Percentiles rank a stretch among this genome's conserved stretches.
Conservation (phyloP, 2,113 vertebrate species). For the Melanotaenia duboulayi region DNA sequence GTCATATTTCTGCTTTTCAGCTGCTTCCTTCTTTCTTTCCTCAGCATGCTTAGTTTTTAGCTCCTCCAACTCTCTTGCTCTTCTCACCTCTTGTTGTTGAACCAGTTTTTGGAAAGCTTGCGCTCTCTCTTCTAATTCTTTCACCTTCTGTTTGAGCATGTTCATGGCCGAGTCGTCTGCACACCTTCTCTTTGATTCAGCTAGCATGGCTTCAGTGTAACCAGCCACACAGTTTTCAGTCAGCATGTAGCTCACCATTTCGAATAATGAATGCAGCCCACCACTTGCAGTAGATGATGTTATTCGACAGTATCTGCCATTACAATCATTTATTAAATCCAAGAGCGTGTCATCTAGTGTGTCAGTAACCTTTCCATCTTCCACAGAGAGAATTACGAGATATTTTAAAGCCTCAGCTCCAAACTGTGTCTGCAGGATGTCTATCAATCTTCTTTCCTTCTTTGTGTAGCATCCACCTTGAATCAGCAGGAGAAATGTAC, state of each 20-base stretch:
- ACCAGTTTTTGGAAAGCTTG: conserved; percentile 18
- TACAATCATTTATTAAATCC: conserved; percentile 51
- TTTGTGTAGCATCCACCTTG: conserved; percentile 44
- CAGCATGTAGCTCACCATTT: conserved; percentile 43
- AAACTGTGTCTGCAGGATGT: conserved; percentile 48
- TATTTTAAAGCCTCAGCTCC: conserved; percentile 42
- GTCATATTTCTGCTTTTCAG: conserved; percentile 11
- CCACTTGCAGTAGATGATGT: not conserved
- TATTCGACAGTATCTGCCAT: conserved; percentile 43
- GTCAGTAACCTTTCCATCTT: conserved; percentile 22
- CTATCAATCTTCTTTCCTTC: conserved; percentile 35
- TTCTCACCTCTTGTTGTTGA: conserved; percentile 30
- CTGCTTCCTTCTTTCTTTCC: conserved; percentile 48
- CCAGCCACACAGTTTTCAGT: conserved; percentile 2
- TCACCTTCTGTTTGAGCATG: conserved; percentile 40
- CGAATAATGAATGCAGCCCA: not conserved
- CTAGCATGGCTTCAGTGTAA: conserved; percentile 45
- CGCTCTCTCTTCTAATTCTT: conserved; percentile 31
- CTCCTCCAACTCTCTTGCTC: conserved; percentile 39
- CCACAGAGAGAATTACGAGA: conserved; percentile 52
- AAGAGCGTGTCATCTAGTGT: conserved; percentile 45
- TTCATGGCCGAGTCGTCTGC: conserved; percentile 30
- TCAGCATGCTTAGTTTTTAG: conserved; percentile 46
- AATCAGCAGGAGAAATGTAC: conserved; percentile 54
- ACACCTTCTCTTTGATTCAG: conserved; percentile 5